Conservation (phyloP, 1,140 invertebrate genomes). For the Bombus turneri region DNA sequence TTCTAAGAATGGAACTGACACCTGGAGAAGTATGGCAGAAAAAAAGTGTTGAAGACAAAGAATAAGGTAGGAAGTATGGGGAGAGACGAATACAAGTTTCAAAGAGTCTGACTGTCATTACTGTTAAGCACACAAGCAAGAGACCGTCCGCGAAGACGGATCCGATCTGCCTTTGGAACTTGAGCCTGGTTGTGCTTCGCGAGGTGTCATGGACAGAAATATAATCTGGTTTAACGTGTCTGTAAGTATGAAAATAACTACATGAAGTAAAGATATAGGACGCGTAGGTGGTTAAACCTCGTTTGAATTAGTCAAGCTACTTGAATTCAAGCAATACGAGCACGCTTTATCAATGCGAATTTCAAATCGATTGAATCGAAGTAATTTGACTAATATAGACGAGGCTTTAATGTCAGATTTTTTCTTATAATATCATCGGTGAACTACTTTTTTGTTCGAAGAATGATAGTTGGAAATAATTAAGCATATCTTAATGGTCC, state of each 20-base stretch:
- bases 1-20: conserved; percentile 41
- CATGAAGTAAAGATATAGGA: too few relatives aligned
- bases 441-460: too few relatives aligned
- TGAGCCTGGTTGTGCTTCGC: background rate
- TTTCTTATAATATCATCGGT: too few relatives aligned
- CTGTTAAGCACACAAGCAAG: conserved; percentile 34
- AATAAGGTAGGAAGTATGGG: background rate
- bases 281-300: background rate
- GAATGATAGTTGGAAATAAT: too few relatives aligned
- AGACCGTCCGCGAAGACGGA: background rate
- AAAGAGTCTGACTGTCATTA: conserved; percentile 46
- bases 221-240: conserved; percentile 16
- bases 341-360: background rate
- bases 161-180: conserved; percentile 13
- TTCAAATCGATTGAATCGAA: too few relatives aligned
- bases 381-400: too few relatives aligned
- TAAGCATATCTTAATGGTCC: too few relatives aligned
- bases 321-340: background rate
- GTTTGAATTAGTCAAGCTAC: background rate
- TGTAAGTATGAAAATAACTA: background rate
- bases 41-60: conserved; percentile 36
- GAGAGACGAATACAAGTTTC: conserved; percentile 27
- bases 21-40: conserved; percentile 18
- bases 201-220: background rate
- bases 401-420: too few relatives aligned